Conservation (phyloP, 2,113 vertebrate genomes). For the Mormyrus iriodes region DNA sequence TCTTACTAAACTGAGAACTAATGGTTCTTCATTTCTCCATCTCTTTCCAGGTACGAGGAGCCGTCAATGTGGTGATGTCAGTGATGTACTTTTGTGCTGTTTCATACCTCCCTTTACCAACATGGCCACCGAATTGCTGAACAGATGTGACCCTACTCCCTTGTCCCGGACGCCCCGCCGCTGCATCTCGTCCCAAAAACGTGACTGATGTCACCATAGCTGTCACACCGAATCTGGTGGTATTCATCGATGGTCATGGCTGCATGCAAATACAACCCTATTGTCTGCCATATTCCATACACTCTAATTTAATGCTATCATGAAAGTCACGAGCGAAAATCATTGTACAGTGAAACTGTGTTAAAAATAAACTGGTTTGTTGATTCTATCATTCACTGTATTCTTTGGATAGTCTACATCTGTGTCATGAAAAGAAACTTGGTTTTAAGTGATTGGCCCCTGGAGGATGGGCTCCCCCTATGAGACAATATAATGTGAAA, state of each 20-base stretch:
- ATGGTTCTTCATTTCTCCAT: conserved; percentile 1
- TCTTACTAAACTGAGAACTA: neutral
- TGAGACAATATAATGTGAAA: no score
- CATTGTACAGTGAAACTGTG: conserved; percentile 58
- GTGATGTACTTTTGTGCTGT: neutral
- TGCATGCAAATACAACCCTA: conserved; percentile 9
- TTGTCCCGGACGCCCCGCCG: conserved; percentile 5
- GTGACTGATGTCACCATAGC: conserved; percentile 12
- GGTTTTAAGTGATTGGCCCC: neutral
- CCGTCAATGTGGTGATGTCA: conserved; percentile 58
- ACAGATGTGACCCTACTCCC: conserved; percentile 29
- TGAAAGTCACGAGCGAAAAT: conserved; percentile 31
- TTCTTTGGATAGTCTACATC: neutral
- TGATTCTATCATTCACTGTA: neutral
- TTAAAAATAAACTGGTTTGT: conserved; percentile 38
- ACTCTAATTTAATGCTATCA: conserved; percentile 38
- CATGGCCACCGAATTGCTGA: neutral
- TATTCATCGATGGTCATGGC: neutral
- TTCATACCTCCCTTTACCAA: neutral
- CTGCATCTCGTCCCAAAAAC: conserved; percentile 23
- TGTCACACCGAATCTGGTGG: conserved; percentile 15
- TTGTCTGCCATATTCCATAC: conserved; percentile 50
- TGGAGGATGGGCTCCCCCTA: no score
- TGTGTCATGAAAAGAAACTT: neutral
- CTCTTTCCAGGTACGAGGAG: conserved; percentile 56